Evolutionary conservation across 2,888 invertebrate species (phyloP), one percentile per base, ranked within the genome.

Genomic region (Trissolcus brochymenae): DNA sequence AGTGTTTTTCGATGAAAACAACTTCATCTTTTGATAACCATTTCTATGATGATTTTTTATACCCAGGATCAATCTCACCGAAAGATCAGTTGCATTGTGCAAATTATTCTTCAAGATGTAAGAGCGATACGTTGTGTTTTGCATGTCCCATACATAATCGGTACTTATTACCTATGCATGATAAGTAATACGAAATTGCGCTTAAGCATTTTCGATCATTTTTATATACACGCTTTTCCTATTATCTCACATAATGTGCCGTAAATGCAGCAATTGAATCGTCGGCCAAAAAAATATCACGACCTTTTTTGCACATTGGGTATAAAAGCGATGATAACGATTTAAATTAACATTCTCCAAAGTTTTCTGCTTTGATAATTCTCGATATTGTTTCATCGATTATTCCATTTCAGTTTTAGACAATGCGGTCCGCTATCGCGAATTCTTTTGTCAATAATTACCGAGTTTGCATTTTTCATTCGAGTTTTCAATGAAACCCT

Each of bases 401-500:
- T 62, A 62, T 65, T 35, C 65, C 29, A 29, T 54, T 49, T 4
- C 14, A 16, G 9, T 35, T 35, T 35, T 35, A 35, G 35, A 35
- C 35, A 35, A 35, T 35, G 35, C 7, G 4, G 29, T 29, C 35
- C 25, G 50, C 56, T 56, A 49, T 49, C 40, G 50, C 55, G 25
- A 49, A 66, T 56, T 56, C 50, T 40, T 50, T 40, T 49, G 50
- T 56, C 56, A 56, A 66, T 56, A 66, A 66, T 65, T 65, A 55
- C 17, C 49, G 64, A n/a, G 17, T 55, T 17, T 43, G 17, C 14
- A 16, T 13, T 11, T 29, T 29, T 60, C 17, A 61, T 61, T 35
- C 35, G 35, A 11, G 1, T 35, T 35, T 35, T 35, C 35, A 9
- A 11, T 35, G 2, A 9, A 35, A 1, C 35, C 6, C 25, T 25